A percentile compares a stretch with the other conserved stretches of the same genome.
Evolutionary conservation across 2,888 invertebrate species (phyloP).

Genomic region (Halocaridina rubra): DNA sequence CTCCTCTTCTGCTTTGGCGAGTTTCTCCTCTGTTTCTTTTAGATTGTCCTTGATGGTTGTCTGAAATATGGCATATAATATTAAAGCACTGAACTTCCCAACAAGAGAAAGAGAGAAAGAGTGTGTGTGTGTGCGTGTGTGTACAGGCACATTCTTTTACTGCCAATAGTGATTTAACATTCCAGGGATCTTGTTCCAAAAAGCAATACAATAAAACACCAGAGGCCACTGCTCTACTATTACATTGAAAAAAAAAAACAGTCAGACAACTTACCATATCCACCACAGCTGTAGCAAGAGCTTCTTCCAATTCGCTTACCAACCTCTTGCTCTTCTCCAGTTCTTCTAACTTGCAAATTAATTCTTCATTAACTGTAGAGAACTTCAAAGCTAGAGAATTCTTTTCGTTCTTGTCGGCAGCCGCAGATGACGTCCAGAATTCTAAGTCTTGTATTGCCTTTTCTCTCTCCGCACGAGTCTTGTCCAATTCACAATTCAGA

Average conservation of each 20-base stretch:
- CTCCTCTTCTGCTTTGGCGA: constrained; percentile 9
- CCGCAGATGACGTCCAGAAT: constrained; percentile 27
- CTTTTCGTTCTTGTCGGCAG: constrained; percentile 28
- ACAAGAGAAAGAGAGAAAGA: too few species aligned
- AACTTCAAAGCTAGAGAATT: constrained; percentile 25
- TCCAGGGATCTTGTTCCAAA: too few species aligned
- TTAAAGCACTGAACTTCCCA: too few species aligned
- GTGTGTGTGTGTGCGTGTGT: too few species aligned
- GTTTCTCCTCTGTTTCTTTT: background rate
- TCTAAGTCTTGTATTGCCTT: constrained; percentile 10
- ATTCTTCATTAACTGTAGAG: constrained; percentile 19
- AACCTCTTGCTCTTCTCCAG: background rate
- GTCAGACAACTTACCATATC: constrained; percentile 20
- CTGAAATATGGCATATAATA: too few species aligned
- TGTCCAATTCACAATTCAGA: background rate
- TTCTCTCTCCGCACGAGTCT: background rate
- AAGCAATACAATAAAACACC: too few species aligned
- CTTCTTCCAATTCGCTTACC: background rate
- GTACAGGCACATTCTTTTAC: too few species aligned
- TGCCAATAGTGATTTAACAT: too few species aligned
- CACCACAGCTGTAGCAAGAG: constrained; percentile 16
- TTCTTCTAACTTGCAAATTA: constrained; percentile 22
- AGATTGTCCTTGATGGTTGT: constrained; percentile 1
- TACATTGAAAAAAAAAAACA: too few species aligned
- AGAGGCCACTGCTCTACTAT: too few species aligned